Evolutionary conservation across 2,797 vertebrate species (phyloP).

Genomic region (Schizothorax lantsangensis): DNA sequence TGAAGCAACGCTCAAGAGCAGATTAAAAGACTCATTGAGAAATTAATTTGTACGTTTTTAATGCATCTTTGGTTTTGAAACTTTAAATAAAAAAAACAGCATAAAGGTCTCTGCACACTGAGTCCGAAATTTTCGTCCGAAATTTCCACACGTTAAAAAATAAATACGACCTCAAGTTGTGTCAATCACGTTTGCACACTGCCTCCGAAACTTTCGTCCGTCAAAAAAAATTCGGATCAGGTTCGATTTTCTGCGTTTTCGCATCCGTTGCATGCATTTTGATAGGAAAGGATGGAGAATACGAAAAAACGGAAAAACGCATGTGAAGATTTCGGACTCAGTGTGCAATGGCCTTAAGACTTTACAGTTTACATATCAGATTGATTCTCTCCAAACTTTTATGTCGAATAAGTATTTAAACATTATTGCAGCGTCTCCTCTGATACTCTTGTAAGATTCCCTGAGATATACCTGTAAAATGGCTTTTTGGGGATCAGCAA

Average conservation of each 20-base stretch:
- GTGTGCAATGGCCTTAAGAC: background rate
- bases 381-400: constrained; percentile 28
- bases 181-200: too few species aligned
- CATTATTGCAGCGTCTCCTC: background rate
- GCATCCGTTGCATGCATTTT: too few species aligned
- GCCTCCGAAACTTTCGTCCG: too few species aligned
- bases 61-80: constrained; percentile 47
- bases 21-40: constrained; percentile 7
- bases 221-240: too few species aligned
- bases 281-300: too few species aligned
- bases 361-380: constrained; percentile 14
- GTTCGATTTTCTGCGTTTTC: too few species aligned
- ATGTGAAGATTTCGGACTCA: too few species aligned
- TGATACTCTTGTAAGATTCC: background rate
- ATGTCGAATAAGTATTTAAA: constrained; percentile 1
- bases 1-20: background rate
- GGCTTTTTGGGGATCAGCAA: constrained; percentile 1
- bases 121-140: too few species aligned
- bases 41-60: constrained; percentile 44
- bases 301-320: too few species aligned
- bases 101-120: too few species aligned
- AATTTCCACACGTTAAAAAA: too few species aligned
- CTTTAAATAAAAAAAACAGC: background rate
- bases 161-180: too few species aligned
- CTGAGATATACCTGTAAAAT: constrained; percentile 6